These are phyloP conservation scores for Anser cygnoides DNA, from an alignment of 2,113 vertebrate species.

Conservation along the genomic window DNA sequence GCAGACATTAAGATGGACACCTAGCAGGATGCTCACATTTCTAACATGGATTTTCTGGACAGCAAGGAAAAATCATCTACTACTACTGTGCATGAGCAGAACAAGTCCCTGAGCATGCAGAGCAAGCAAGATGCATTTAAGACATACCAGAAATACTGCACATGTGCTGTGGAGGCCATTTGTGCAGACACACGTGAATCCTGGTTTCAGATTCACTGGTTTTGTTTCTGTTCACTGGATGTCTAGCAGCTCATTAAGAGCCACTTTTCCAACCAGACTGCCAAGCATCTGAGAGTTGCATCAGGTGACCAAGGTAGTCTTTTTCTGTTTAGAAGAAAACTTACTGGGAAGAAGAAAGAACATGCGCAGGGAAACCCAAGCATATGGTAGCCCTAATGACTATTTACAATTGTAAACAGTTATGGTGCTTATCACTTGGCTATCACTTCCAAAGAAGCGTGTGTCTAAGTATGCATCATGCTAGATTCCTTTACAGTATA, in stretches of 20 bases:
- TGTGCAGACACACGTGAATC: rapidly evolving
- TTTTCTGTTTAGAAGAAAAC: not conserved
- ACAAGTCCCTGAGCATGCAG: not conserved
- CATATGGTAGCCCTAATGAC: not conserved
- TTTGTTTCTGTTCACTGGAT: not conserved
- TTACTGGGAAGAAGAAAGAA: not conserved
- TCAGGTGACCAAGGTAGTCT: not conserved
- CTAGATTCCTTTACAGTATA: not conserved
- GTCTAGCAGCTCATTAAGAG: not conserved
- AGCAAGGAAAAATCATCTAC: not conserved
- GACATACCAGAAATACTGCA: not conserved
- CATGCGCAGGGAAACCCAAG: not conserved
- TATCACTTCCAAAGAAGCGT: not conserved
- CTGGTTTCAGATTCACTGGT: not conserved
- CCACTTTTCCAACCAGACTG: not conserved
- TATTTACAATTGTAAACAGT: not conserved
- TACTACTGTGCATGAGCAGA: not conserved
- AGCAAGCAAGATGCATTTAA: not conserved
- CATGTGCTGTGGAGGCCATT: rapidly evolving
- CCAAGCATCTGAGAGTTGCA: not conserved
- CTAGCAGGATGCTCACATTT: not conserved
- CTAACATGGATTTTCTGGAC: not conserved
- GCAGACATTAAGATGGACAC: not conserved
- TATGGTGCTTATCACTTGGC: not conserved
- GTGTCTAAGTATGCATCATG: not conserved